Evolutionary conservation across 2,797 vertebrate species (phyloP).

Genomic region (Psittacula derbiana): DNA sequence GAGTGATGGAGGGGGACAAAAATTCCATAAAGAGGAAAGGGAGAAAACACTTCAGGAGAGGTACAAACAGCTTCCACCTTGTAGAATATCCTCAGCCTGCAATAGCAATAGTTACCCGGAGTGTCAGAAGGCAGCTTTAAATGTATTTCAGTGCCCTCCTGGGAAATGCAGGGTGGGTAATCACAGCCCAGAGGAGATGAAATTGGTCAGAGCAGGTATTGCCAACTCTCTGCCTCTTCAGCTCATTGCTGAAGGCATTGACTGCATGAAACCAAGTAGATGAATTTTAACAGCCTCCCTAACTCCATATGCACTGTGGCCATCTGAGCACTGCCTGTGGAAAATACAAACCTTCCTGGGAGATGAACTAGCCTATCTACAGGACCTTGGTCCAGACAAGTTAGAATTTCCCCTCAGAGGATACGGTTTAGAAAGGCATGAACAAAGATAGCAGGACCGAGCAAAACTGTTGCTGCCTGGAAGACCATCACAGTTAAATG

Average conservation of each 20-base stretch:
- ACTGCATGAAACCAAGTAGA: neutral
- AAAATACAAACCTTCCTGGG: neutral
- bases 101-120: neutral
- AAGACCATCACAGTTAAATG: neutral
- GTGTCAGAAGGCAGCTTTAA: neutral
- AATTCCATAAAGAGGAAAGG: neutral
- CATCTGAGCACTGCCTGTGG: neutral
- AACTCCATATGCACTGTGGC: neutral
- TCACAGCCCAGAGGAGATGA: neutral
- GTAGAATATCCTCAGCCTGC: neutral
- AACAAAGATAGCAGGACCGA: neutral
- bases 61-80: neutral
- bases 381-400: neutral
- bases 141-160: neutral
- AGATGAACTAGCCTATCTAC: neutral
- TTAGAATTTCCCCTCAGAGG: neutral
- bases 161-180: neutral
- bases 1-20: neutral
- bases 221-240: neutral
- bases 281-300: neutral
- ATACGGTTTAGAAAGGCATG: neutral
- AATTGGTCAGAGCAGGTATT: neutral
- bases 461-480: neutral
- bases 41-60: neutral
- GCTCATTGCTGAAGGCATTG: neutral